Evolutionary conservation across 2,113 vertebrate species (phyloP).

Genomic region (Gallinago undulata): DNA sequence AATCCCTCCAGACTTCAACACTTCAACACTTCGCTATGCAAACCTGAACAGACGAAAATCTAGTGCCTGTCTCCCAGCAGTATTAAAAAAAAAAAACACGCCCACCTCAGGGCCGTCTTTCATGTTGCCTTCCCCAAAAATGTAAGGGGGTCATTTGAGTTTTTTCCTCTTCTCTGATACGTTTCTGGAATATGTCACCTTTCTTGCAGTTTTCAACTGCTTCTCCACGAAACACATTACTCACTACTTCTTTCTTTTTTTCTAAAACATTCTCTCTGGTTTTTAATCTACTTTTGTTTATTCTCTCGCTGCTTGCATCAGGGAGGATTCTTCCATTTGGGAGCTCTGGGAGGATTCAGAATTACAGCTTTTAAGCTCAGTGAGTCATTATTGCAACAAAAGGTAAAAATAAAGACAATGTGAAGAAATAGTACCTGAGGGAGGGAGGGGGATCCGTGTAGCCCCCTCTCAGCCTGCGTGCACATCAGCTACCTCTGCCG

Average conservation of each 20-base stretch:
- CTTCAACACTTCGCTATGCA: background rate
- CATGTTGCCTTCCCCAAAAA: background rate
- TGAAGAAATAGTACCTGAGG: background rate
- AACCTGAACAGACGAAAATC: background rate
- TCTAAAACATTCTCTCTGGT: background rate
- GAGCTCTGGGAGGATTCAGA: background rate
- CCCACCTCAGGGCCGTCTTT: background rate
- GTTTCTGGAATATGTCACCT: background rate
- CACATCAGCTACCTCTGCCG: background rate
- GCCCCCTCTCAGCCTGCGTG: background rate
- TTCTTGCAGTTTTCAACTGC: background rate
- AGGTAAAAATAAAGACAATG: background rate
- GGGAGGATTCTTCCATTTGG: background rate
- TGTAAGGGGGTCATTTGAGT: background rate
- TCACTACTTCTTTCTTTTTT: background rate
- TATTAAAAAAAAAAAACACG: background rate
- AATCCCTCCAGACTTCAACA: background rate
- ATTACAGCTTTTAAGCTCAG: slow-evolving; percentile 6
- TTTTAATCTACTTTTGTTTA: background rate
- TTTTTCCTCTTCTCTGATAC: background rate
- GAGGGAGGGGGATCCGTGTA: background rate
- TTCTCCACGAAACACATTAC: background rate
- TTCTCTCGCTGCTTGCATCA: background rate
- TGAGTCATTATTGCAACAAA: slow-evolving; percentile 26
- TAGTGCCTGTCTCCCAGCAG: background rate